Conservation (phyloP, 2,888 invertebrate species). For the Flexamia atlantica region DNA sequence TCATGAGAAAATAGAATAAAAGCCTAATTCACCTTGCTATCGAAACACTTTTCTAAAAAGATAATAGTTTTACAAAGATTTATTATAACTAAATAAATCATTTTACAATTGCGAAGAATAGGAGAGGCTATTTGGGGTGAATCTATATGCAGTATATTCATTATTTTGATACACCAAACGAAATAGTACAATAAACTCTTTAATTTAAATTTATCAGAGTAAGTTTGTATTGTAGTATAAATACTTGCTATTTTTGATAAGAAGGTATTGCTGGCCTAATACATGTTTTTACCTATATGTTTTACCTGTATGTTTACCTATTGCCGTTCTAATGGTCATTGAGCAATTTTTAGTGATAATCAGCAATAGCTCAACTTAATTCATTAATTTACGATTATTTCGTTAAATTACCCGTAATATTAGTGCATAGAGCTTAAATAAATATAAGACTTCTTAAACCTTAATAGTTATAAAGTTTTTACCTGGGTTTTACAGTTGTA, state of each 20-base stretch:
- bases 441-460: conserved; percentile 4
- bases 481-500: neutral
- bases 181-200: conserved; percentile 2
- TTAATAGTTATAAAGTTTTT: conserved; percentile 30
- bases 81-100: too few relatives aligned
- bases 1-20: too few relatives aligned
- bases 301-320: too few relatives aligned
- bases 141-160: neutral
- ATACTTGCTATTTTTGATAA: conserved; percentile 21
- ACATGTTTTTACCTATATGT: neutral
- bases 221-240: neutral
- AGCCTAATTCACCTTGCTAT: too few relatives aligned
- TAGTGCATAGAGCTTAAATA: conserved; percentile 18
- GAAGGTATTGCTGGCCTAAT: conserved; percentile 31
- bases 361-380: conserved; percentile 21
- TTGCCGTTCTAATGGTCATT: too few relatives aligned
- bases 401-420: conserved; percentile 7
- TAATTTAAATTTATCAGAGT: neutral
- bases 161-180: neutral
- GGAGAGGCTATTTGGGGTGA: neutral
- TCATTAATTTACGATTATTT: neutral
- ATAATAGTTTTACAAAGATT: too few relatives aligned
- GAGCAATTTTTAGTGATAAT: neutral
- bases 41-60: too few relatives aligned
- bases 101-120: too few relatives aligned